phyloP scores from a whole-genome alignment of 2,797 vertebrate genomes.

The Pseudochirops corinnae region DNA sequence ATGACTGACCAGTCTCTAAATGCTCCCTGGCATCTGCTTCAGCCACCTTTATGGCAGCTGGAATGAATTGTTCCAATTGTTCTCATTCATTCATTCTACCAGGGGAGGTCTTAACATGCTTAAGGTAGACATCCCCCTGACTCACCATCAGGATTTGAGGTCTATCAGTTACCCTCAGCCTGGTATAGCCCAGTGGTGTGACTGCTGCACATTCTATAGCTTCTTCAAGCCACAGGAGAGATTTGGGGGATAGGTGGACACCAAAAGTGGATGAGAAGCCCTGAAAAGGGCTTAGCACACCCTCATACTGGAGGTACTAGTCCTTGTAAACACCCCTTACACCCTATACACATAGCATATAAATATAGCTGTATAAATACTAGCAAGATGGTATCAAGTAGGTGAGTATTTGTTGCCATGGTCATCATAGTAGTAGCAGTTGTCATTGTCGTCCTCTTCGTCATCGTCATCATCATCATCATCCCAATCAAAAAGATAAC shows the following conservation, averaged over 20 bases:
- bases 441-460: no score
- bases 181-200: neutral
- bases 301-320: neutral
- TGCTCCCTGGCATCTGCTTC: neutral
- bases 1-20: neutral
- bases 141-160: neutral
- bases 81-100: neutral
- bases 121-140: neutral
- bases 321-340: neutral
- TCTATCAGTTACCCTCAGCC: no score
- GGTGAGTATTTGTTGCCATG: neutral
- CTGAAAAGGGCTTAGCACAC: neutral
- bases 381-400: neutral
- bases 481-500: neutral
- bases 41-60: neutral
- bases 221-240: neutral
- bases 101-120: neutral
- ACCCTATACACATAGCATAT: neutral
- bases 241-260: neutral
- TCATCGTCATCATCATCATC: neutral
- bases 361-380: neutral
- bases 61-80: neutral
- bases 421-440: neutral
- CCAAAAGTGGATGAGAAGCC: neutral
- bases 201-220: neutral